Evolutionary conservation across 2,113 vertebrate genomes (phyloP).

Genomic region (Pelmatolapia mariae): DNA sequence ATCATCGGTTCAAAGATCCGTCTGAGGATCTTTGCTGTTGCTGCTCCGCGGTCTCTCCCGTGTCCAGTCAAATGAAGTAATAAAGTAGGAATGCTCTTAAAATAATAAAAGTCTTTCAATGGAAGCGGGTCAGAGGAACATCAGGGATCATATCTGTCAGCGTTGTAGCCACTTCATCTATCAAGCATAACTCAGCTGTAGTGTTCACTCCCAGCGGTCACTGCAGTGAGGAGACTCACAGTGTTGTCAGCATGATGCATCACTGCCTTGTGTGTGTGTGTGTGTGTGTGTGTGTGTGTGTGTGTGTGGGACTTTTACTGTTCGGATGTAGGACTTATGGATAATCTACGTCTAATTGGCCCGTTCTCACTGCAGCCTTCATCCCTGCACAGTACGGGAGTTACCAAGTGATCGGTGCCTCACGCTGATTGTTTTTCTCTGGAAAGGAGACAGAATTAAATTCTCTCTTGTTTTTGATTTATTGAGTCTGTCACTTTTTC

Average conservation of each 20-base stretch:
- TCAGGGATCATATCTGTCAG: not conserved
- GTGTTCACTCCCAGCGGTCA: not conserved
- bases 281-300: not conserved
- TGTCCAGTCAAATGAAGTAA: not conserved
- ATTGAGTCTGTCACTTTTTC: not conserved
- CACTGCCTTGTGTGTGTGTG: not conserved
- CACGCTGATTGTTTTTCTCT: not conserved
- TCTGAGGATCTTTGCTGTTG: not conserved
- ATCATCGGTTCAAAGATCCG: fast-evolving
- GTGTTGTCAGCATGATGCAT: not conserved
- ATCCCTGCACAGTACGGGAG: fast-evolving
- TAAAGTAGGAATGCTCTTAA: not conserved
- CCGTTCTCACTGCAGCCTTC: not conserved
- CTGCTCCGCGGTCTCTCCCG: not conserved
- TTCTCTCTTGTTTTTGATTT: not conserved
- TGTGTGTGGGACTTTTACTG: not conserved
- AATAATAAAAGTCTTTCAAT: not conserved
- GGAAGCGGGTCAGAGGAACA: not conserved
- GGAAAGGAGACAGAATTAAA: not conserved
- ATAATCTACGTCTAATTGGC: not conserved
- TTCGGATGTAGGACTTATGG: not conserved
- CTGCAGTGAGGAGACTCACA: not conserved
- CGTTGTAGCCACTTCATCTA: not conserved
- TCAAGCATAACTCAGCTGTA: not conserved
- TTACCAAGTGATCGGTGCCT: not conserved